phyloP scores from a whole-genome alignment of 2,888 invertebrate genomes.

The Netelia inedita region DNA sequence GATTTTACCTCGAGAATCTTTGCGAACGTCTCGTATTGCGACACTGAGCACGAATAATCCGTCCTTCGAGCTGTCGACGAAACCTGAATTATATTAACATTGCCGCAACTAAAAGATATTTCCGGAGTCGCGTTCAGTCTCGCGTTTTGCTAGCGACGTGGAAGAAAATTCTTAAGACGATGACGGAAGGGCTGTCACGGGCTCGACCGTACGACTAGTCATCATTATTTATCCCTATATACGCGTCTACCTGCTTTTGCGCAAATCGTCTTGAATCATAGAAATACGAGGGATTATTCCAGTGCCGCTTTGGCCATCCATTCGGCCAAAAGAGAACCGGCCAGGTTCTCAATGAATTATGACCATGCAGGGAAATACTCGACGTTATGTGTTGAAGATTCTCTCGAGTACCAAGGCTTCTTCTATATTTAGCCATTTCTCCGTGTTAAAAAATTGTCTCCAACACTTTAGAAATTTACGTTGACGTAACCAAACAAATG shows the following conservation, averaged over 20 bases:
- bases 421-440: slow-evolving; percentile 50
- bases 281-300: slow-evolving; percentile 57
- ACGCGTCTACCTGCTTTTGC: slow-evolving; percentile 49
- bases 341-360: slow-evolving; percentile 61
- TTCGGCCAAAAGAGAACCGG: slow-evolving; percentile 33
- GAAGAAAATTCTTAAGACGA: slow-evolving; percentile 45
- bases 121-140: slow-evolving; percentile 39
- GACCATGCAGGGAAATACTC: slow-evolving; percentile 50
- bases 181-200: slow-evolving; percentile 57
- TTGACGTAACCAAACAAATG: slow-evolving; percentile 35
- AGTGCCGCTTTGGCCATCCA: slow-evolving; percentile 26
- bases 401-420: slow-evolving; percentile 36
- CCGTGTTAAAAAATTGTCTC: slow-evolving; percentile 53
- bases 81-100: slow-evolving; percentile 26
- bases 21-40: slow-evolving; percentile 17
- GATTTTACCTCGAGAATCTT: slow-evolving; percentile 8
- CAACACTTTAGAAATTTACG: slow-evolving; percentile 50
- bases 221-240: slow-evolving; percentile 47
- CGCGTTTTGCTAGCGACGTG: background rate
- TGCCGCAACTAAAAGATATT: slow-evolving; percentile 44
- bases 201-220: slow-evolving; percentile 25
- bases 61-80: slow-evolving; percentile 9
- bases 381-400: slow-evolving; percentile 44
- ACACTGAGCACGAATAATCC: slow-evolving; percentile 35
- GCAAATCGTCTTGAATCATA: slow-evolving; percentile 59